These are phyloP conservation scores for Centrocercus urophasianus DNA, from an alignment of 2,113 vertebrate genomes.

Conservation along the genomic window DNA sequence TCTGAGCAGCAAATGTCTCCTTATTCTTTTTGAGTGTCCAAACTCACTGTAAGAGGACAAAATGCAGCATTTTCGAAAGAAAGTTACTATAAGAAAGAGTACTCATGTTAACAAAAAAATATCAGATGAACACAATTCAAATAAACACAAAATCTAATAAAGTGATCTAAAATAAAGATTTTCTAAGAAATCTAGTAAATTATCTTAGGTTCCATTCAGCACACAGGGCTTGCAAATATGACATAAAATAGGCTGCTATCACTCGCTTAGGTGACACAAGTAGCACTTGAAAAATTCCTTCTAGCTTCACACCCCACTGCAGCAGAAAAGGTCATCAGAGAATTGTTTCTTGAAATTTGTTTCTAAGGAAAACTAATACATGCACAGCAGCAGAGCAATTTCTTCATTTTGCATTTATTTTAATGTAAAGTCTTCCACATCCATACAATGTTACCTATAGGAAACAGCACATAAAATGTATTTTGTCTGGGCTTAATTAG, in stretches of 20 bases:
- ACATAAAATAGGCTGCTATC: background rate
- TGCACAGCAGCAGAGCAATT: background rate
- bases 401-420: background rate
- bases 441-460: background rate
- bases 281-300: background rate
- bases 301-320: background rate
- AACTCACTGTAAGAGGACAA: background rate
- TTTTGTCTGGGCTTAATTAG: slow-evolving; percentile 26
- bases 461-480: background rate
- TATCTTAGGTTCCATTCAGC: background rate
- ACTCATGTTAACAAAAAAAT: background rate
- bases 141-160: background rate
- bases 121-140: background rate
- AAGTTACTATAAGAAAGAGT: background rate
- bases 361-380: background rate
- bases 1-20: background rate
- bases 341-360: background rate
- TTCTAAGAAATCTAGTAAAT: background rate
- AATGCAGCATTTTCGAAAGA: background rate
- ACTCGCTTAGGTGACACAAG: background rate
- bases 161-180: background rate
- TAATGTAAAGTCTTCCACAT: background rate
- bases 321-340: background rate
- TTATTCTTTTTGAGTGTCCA: background rate
- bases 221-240: background rate